Conservation (phyloP, 2,797 vertebrate species). For the Sebastiscus albofasciatus region DNA sequence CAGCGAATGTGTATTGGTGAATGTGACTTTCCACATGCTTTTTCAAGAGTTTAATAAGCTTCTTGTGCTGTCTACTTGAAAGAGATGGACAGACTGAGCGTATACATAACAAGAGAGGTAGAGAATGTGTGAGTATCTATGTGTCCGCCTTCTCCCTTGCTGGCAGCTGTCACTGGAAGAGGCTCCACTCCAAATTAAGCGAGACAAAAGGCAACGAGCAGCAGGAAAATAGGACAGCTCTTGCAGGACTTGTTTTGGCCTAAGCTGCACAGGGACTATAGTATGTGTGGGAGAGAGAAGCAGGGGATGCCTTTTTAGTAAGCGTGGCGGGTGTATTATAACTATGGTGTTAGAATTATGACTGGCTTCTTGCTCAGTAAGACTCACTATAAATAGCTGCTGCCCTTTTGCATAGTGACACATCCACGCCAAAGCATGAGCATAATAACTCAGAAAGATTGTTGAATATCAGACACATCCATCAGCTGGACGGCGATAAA, state of each 20-base stretch:
- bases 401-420: constrained; percentile 71
- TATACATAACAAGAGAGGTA: constrained; percentile 18
- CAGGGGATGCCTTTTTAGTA: constrained; percentile 62
- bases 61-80: not conserved
- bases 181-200: constrained; percentile 66
- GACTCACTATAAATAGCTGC: constrained; percentile 70
- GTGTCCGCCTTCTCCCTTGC: constrained; percentile 45
- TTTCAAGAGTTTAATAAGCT: not conserved
- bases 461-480: constrained; percentile 31
- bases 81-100: constrained; percentile 13
- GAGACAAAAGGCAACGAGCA: constrained; percentile 65
- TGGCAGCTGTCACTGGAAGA: constrained; percentile 71
- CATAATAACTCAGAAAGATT: constrained; percentile 24
- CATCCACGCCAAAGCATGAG: constrained; percentile 43
- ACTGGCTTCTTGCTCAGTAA: constrained; percentile 62
- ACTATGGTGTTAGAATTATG: constrained; percentile 59
- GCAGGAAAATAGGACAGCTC: constrained; percentile 73
- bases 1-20: not conserved
- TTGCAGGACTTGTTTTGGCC: constrained; percentile 60
- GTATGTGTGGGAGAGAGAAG: constrained; percentile 14
- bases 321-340: constrained; percentile 47
- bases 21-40: not conserved
- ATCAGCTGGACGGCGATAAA: constrained; percentile 38
- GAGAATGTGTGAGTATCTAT: constrained; percentile 21
- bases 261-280: constrained; percentile 53